Base-by-base conservation (phyloP, 1,140 invertebrate genomes). In the Samia ricini region DNA sequence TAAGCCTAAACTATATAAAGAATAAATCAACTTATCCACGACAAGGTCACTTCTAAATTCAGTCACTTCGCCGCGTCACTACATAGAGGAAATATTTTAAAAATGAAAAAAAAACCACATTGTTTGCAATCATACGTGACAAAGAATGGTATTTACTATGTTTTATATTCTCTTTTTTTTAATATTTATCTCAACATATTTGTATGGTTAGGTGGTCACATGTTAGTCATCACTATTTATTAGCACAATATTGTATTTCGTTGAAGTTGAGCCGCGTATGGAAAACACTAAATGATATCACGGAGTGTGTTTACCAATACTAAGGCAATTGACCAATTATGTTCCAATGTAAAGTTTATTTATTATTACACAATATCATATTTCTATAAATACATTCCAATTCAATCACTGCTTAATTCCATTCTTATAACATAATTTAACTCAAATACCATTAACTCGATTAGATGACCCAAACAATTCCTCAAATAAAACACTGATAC, bases 121-220 rank as follows among this genome's bases (percentile, higher is more conserved):
- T 42, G 12, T 42, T 42, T 42, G 33, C 12, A 42, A 5, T 12
- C n/a, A 42, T 42, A 42, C 33, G n/a, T 15, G 33, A 42, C 33
- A 42, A 42, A 42, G 15, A 15, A 15, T 42, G 33, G 12, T 15
- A 42, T 15, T 42, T 8, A 15, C 33, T 10, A 19, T 33, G 22
- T 55, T 54, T 55, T 61, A 61, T 55, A 36, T 26, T 50, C 42
- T 50, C 20, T 51, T n/a, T n/a, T n/a, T n/a, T n/a, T 50, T n/a
- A 15, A 29, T 15, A 60, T 36, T 51, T 18, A 60, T 20, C 49
- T 19, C 15, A n/a, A 60, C 48, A 50, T 48, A 22, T 24, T 36
- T 36, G 33, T 58, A 48, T 23, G 22, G 21, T 18, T 36, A 19
- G 12, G 15, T 42, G 20, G 24, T 29, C 23, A 50, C 18, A 51